Percentiles rank a stretch among this genome's conserved stretches.
phyloP scores from a whole-genome alignment of 2,888 invertebrate species.

The Dermolepida albohirtum region DNA sequence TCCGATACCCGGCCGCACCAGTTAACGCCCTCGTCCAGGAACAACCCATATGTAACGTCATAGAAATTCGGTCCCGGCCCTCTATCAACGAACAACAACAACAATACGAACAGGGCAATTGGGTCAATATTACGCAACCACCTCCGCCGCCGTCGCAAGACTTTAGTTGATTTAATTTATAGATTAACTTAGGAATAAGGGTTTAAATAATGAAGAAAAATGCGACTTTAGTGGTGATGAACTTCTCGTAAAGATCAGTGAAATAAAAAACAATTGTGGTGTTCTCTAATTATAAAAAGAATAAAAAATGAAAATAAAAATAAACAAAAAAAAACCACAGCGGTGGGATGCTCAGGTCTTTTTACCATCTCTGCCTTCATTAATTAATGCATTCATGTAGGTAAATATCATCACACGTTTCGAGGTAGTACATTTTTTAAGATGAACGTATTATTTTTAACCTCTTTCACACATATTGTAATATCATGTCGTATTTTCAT shows the following conservation, averaged over 20 bases:
- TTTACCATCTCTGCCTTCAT: constrained; percentile 63
- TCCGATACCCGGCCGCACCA: constrained; percentile 44
- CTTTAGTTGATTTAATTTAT: constrained; percentile 38
- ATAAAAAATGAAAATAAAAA: background rate
- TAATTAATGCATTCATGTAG: constrained; percentile 26
- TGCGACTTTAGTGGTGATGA: constrained; percentile 6
- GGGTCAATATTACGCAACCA: constrained; percentile 34
- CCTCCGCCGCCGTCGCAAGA: constrained; percentile 25
- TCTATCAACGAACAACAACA: constrained; percentile 55
- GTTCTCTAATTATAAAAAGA: constrained; percentile 48
- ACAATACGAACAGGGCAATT: constrained; percentile 47
- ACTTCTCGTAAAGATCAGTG: constrained; percentile 10
- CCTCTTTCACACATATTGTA: constrained; percentile 41
- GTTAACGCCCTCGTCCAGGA: constrained; percentile 43
- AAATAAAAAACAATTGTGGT: constrained; percentile 52
- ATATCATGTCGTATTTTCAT: constrained; percentile 5
- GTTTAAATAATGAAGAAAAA: background rate
- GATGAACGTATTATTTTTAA: background rate
- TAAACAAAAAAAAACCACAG: constrained; percentile 27
- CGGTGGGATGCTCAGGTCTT: constrained; percentile 63
- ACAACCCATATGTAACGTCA: constrained; percentile 44
- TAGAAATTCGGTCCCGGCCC: constrained; percentile 43
- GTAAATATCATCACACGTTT: background rate
- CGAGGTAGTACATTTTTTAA: constrained; percentile 6
- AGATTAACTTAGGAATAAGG: too few relatives aligned